Conservation (phyloP, 2,113 vertebrate genomes). For the Myiopsitta monachus region DNA sequence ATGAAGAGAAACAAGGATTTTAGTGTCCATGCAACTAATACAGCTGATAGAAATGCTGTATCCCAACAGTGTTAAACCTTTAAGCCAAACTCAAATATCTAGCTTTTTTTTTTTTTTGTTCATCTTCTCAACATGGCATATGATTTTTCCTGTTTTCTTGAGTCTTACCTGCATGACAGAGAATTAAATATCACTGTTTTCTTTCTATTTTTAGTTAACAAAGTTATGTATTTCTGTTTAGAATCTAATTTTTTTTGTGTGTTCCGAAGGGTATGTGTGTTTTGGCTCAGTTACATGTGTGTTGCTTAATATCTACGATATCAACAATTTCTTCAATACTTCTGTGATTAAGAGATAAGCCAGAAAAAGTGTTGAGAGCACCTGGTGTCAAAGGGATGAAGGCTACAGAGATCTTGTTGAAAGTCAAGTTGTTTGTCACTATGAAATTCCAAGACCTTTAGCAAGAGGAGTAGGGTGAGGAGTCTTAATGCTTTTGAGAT, state of each 20-base stretch:
- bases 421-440: not conserved
- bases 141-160: not conserved
- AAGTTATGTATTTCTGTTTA: not conserved
- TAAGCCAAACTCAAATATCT: not conserved
- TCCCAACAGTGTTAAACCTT: not conserved
- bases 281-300: not conserved
- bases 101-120: not conserved
- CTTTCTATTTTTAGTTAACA: not conserved
- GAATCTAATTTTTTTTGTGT: not conserved
- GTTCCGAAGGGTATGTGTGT: not conserved
- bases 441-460: not conserved
- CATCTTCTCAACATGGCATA: not conserved
- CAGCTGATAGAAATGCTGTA: not conserved
- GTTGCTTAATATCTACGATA: not conserved
- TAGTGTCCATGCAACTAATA: not conserved
- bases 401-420: not conserved
- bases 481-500: not conserved
- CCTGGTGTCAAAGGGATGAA: not conserved
- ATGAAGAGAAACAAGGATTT: not conserved
- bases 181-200: not conserved
- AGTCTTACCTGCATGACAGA: not conserved
- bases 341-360: not conserved
- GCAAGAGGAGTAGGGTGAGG: not conserved
- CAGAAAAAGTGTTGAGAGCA: not conserved
- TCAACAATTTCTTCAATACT: not conserved